phyloP scores from a whole-genome alignment of 2,888 invertebrate genomes.

The Tupiocoris notatus region DNA sequence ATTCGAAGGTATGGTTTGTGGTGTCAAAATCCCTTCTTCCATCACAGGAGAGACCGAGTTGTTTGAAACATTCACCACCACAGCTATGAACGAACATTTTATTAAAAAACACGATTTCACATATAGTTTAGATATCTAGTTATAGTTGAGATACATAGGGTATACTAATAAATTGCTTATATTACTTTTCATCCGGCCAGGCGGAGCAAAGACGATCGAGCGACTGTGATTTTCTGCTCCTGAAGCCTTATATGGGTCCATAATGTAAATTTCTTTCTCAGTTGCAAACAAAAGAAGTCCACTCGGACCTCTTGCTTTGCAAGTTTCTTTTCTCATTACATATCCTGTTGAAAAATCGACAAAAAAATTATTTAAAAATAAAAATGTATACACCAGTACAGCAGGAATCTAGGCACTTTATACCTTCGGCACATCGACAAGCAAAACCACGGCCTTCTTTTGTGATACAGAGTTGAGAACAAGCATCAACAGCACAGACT shows the following conservation, averaged over 20 bases:
- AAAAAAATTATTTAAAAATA: too few species aligned
- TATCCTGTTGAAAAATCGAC: too few species aligned
- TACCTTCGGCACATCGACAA: conserved; percentile 55
- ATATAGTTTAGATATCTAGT: not conserved
- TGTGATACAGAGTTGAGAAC: conserved; percentile 74
- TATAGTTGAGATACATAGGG: not conserved
- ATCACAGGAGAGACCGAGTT: not conserved
- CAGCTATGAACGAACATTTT: not conserved
- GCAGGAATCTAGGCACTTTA: too few species aligned
- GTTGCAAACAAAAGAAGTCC: conserved; percentile 23
- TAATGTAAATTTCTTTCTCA: conserved; percentile 19
- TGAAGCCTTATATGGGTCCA: conserved; percentile 28
- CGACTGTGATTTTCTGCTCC: not conserved
- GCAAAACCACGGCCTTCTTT: conserved; percentile 58
- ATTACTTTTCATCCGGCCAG: not conserved
- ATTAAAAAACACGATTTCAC: too few species aligned
- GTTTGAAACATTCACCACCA: not conserved
- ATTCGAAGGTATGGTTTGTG: not conserved
- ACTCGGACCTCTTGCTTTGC: conserved; percentile 22
- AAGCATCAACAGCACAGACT: conserved; percentile 68
- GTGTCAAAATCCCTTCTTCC: not conserved
- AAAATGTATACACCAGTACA: too few species aligned
- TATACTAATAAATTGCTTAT: too few species aligned
- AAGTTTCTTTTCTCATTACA: not conserved
- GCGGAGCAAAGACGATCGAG: not conserved